Base-by-base conservation (phyloP, 2,888 invertebrate species). In the Protonemura montana region DNA sequence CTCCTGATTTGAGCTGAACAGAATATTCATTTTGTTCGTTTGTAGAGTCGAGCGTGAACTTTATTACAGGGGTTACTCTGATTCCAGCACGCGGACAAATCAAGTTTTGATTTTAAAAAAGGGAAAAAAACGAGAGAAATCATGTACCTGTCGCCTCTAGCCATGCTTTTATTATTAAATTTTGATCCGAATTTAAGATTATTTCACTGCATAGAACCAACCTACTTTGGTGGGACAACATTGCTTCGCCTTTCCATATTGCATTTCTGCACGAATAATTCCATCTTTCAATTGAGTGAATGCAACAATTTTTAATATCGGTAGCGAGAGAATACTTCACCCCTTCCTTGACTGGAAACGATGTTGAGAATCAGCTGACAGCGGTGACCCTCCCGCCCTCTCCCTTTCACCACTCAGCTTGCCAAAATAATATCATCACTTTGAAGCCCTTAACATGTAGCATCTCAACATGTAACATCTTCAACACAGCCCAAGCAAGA, bases 71-170 rank as follows among this genome's bases (percentile, higher is more conserved):
- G 59, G 59, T 59, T 59, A 59, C 59, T 59, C 59, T 59, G 59
- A 59, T 59, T 59, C 21, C 59, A 59, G 59, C 59, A 59, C 59
- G 21, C 16, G 59, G 59, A 59, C 59, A 59, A 59, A 59, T 59
- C 59, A 59, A 59, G 59, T 21, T 21, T 59, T 59, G 59, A 59
- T 59, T 59, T 59, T 16, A 59, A 59, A 59, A 35, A 59, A 59
- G 21, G 59, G 59, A 59, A 59, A 41, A 41, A 59, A 59, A 59
- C 59, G 16, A 59, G 21, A 21, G 59, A 21, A 59, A 59, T 10
- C 21, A 59, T 59, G 91, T 91, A 91, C 91, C 82, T 82, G 42
- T 41, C 35, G 82, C 82, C 41, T 41, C 82, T 30, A 82, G 82
- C 82, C 25, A 82, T 82, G 25, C 30, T 76, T 87, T 87, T 85